phyloP scores from a whole-genome alignment of 2,797 vertebrate genomes.

The Macropodus opercularis region DNA sequence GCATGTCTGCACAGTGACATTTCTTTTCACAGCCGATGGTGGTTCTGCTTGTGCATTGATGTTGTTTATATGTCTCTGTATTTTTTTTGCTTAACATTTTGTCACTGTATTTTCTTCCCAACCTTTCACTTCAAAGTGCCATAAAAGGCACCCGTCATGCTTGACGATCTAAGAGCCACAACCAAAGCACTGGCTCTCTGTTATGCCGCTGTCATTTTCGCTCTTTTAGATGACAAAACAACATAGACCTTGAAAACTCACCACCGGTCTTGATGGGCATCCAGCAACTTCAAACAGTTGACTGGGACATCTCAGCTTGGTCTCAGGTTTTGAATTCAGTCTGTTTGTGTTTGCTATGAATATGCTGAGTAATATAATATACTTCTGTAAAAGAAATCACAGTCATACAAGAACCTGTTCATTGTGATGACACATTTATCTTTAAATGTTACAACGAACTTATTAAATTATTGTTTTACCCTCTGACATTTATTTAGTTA shows the following conservation, averaged over 20 bases:
- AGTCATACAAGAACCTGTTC: slow-evolving; percentile 3
- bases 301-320: slow-evolving; percentile 20
- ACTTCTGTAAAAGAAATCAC: slow-evolving; percentile 4
- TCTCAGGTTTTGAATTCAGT: slow-evolving; percentile 4
- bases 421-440: neutral
- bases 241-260: slow-evolving; percentile 48
- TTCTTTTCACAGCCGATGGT: slow-evolving; percentile 49
- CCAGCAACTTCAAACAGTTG: slow-evolving; percentile 10
- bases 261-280: slow-evolving; percentile 47
- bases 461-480: no score
- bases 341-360: neutral
- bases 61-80: slow-evolving; percentile 32
- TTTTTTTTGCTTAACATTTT: slow-evolving; percentile 25
- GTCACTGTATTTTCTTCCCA: slow-evolving; percentile 45
- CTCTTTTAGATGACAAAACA: slow-evolving; percentile 58
- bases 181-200: slow-evolving; percentile 48
- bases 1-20: slow-evolving; percentile 55
- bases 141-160: slow-evolving; percentile 63
- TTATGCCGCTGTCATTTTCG: slow-evolving; percentile 64
- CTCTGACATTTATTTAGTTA: no score
- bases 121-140: slow-evolving; percentile 75
- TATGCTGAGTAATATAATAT: slow-evolving; percentile 13
- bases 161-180: slow-evolving; percentile 69
- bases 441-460: no score
- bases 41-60: slow-evolving; percentile 36